Conservation (phyloP, 2,797 vertebrate genomes). For the Lagocephalus sceleratus region DNA sequence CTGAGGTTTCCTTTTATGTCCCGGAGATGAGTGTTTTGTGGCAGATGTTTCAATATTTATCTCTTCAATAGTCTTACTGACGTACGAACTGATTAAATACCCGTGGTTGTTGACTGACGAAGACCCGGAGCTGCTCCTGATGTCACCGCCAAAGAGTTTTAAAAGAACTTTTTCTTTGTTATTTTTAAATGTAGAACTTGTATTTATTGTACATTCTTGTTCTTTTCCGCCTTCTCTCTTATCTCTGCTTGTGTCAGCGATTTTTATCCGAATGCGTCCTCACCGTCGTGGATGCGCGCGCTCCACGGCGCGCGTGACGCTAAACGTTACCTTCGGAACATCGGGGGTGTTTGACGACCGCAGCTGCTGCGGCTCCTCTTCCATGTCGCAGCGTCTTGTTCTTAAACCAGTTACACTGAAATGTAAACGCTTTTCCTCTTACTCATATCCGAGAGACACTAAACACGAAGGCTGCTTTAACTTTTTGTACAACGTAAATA, state of each 20-base stretch:
- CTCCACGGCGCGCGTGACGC: constrained; percentile 23
- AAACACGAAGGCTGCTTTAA: too few relatives aligned
- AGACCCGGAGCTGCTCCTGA: not conserved
- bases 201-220: constrained; percentile 61
- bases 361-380: too few relatives aligned
- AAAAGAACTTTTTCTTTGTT: not conserved
- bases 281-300: not conserved
- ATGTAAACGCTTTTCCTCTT: too few relatives aligned
- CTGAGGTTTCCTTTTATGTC: not conserved
- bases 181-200: constrained; percentile 28
- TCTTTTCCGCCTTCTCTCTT: not conserved
- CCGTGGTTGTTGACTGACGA: not conserved
- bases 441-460: constrained; percentile 4
- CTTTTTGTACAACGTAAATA: too few relatives aligned
- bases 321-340: constrained; percentile 7
- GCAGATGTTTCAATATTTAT: constrained; percentile 1
- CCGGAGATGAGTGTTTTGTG: not conserved
- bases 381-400: constrained; percentile 1
- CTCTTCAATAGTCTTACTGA: not conserved
- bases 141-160: constrained; percentile 2
- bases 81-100: not conserved
- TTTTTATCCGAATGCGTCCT: constrained; percentile 31
- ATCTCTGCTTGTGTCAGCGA: constrained; percentile 3
- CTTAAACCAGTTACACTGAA: not conserved
- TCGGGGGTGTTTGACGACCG: not conserved